phyloP scores from a whole-genome alignment of 2,113 vertebrate genomes.

The Anarhynchus alexandrinus region DNA sequence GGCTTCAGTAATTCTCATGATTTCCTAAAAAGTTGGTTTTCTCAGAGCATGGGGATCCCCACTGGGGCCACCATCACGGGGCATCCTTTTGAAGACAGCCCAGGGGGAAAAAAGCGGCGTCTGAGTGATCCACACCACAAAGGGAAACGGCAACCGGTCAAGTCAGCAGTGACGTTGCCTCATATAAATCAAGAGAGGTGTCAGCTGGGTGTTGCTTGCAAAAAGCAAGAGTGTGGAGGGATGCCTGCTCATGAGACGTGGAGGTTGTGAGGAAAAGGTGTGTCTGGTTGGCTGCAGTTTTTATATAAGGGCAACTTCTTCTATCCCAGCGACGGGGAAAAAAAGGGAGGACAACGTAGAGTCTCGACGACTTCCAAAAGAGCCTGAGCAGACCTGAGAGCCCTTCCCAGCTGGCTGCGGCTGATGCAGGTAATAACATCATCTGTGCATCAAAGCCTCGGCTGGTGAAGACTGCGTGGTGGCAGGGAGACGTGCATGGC shows the following conservation, averaged over 20 bases:
- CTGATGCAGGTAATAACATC: background rate
- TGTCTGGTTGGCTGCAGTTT: background rate
- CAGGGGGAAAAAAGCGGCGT: accelerated
- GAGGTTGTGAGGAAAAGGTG: background rate
- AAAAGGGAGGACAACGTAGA: accelerated
- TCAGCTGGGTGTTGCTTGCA: background rate
- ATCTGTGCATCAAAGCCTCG: accelerated
- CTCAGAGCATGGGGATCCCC: background rate
- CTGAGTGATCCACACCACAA: background rate
- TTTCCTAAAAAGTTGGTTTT: background rate
- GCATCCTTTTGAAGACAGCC: background rate
- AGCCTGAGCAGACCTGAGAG: background rate
- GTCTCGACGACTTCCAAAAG: background rate
- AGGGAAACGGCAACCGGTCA: accelerated
- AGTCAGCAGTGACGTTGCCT: background rate
- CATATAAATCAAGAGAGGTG: background rate
- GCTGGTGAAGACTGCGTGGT: background rate
- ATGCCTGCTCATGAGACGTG: background rate
- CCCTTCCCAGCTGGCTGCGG: background rate
- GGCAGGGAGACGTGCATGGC: background rate
- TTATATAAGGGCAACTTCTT: background rate
- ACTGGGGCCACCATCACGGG: background rate
- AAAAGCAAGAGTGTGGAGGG: background rate
- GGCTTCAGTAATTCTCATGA: background rate
- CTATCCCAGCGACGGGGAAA: background rate